These are phyloP conservation scores for Cercopithecus mona DNA, from an alignment of 2,113 vertebrate genomes.

Conservation along the genomic window DNA sequence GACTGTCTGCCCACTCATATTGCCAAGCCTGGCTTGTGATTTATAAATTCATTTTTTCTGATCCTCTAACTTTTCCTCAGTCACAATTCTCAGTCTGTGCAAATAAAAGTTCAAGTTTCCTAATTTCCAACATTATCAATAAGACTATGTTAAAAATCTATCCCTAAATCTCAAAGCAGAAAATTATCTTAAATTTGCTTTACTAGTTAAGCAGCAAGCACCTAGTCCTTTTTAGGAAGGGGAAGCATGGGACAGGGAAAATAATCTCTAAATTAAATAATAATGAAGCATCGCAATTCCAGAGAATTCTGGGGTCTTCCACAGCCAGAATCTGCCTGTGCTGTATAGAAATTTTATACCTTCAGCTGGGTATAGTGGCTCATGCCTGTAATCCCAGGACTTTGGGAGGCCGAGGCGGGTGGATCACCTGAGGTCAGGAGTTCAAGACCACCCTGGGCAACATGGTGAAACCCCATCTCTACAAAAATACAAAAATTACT, in stretches of 20 bases:
- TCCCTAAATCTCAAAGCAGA: slow-evolving; percentile 4
- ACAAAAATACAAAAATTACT: too few relatives aligned
- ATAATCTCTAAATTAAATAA: background rate
- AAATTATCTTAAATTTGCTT: slow-evolving; percentile 30
- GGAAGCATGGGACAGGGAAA: background rate
- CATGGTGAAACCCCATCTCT: too few relatives aligned
- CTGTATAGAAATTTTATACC: background rate
- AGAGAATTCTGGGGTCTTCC: background rate
- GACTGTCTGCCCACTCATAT: background rate
- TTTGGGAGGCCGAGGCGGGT: too few relatives aligned
- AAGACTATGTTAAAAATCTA: slow-evolving; percentile 15
- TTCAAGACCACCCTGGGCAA: too few relatives aligned
- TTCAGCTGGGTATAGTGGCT: background rate
- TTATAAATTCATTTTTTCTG: slow-evolving; percentile 30
- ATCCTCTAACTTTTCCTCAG: background rate
- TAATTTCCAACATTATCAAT: background rate
- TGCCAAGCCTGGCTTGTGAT: slow-evolving; percentile 53
- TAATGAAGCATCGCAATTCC: background rate
- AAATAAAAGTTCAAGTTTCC: slow-evolving; percentile 10
- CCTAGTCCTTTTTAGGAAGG: background rate
- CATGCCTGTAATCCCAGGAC: too few relatives aligned
- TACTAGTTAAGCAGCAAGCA: background rate
- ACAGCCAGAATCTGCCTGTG: background rate
- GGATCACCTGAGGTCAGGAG: too few relatives aligned
- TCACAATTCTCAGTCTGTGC: background rate